A percentile compares a stretch with the other conserved stretches of the same genome.
phyloP scores from a whole-genome alignment of 2,113 vertebrate genomes.

The Tupaia tana region DNA sequence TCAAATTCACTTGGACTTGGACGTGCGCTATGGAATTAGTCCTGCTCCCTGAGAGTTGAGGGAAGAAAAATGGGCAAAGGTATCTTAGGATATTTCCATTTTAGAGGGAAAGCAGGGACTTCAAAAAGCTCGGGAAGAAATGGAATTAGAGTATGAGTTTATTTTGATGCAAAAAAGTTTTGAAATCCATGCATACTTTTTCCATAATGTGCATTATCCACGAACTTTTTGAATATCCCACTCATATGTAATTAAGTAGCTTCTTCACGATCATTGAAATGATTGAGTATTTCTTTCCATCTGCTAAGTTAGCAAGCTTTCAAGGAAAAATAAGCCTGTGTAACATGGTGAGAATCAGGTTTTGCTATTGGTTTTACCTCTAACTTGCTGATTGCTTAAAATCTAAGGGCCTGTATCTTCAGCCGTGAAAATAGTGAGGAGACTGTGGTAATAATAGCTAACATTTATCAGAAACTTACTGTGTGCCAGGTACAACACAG shows the following conservation, averaged over 20 bases:
- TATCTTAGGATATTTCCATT: background rate
- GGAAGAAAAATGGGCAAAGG: background rate
- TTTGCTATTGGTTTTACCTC: background rate
- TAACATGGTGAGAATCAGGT: background rate
- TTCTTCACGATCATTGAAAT: background rate
- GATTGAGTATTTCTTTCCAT: background rate
- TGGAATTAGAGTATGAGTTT: too few relatives aligned
- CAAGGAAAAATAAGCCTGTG: background rate
- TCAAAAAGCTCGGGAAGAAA: background rate
- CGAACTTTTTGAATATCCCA: too few relatives aligned
- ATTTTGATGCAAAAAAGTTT: too few relatives aligned
- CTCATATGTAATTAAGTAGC: background rate
- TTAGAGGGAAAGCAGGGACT: background rate
- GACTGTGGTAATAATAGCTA: background rate
- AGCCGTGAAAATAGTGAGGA: conserved; percentile 40
- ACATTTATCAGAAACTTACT: background rate
- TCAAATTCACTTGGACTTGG: background rate
- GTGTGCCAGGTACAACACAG: background rate
- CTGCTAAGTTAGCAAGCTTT: background rate
- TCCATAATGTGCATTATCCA: too few relatives aligned
- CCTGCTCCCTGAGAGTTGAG: background rate
- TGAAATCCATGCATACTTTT: too few relatives aligned
- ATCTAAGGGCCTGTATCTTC: background rate
- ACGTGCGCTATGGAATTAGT: background rate
- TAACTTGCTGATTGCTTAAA: conserved; percentile 36